Base-by-base conservation (phyloP, 2,113 vertebrate species). In the Spizaetus ornatus region DNA sequence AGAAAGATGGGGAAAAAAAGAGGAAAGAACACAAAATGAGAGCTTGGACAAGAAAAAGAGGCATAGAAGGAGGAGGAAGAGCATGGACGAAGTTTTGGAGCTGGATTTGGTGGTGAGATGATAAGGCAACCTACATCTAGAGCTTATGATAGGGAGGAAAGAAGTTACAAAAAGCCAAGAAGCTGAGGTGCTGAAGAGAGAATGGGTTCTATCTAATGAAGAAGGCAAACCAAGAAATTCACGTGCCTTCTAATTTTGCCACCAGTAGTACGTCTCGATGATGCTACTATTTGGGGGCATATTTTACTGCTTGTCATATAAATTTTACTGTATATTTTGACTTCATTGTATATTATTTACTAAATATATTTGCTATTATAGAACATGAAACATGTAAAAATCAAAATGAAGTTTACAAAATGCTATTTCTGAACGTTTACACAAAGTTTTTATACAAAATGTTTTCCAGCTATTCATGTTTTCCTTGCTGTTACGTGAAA, bases 61-160 rank as follows among this genome's bases (percentile, higher is more conserved):
- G 12, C 13, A 6, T 27, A n/a, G 61, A 76, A 55, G 27, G 90
- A 77, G 31, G 43, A 25, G 7, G 21, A 53, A 82, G 36, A 53
- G 6, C 25, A 22, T 25, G 14, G 48, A 13, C 9, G 7, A 66
- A 58, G 47, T 67, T 92, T 52, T 43, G 23, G 13, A 62, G 26
- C 4, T 67, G 42, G 19, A 38, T 80, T 55, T 80, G 40, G 6
- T 38, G 16, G 4, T 79, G 27, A 17, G 9, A 48, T 71, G 29
- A 20, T 47, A 86, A 36, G 0, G 1, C 19, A 45, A 9, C 16
- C 22, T 2, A 5, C 1, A 2, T 25, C 45, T 29, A 48, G 31
- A 53, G 7, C 3, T 61, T 36, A 7, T 0, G 1, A 14, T 13
- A 31, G 14, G 21, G 11, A 72, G 20, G 9, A 5, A 72, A 15